These are phyloP conservation scores for Pseudochaenichthys georgianus DNA, from an alignment of 2,797 vertebrate genomes.

Conservation along the genomic window DNA sequence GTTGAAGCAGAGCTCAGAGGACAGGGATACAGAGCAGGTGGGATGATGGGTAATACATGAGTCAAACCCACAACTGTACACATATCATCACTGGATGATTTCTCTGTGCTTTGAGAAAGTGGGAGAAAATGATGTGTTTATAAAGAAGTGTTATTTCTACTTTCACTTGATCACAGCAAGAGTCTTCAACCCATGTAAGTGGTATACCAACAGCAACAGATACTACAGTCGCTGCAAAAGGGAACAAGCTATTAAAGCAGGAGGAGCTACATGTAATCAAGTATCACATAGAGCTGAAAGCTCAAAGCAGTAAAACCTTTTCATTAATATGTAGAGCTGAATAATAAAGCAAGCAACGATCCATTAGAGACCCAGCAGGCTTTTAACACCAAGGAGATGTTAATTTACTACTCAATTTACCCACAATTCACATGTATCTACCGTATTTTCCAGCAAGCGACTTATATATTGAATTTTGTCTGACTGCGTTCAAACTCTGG, in stretches of 20 bases:
- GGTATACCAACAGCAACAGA: background rate
- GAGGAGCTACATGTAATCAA: slow-evolving; percentile 63
- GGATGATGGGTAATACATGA: background rate
- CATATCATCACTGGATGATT: background rate
- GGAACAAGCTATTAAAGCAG: no score
- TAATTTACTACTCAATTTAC: slow-evolving; percentile 30
- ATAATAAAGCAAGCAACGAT: slow-evolving; percentile 55
- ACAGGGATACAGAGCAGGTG: background rate
- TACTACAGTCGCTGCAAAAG: no score
- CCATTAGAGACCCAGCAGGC: slow-evolving; percentile 54
- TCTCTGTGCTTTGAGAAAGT: background rate
- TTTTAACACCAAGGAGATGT: slow-evolving; percentile 57
- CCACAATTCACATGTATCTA: slow-evolving; percentile 6
- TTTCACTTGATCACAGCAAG: slow-evolving; percentile 6
- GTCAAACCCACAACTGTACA: background rate
- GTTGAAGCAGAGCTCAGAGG: background rate
- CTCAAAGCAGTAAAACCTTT: slow-evolving; percentile 56
- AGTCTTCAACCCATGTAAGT: slow-evolving; percentile 8
- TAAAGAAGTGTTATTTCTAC: slow-evolving; percentile 6
- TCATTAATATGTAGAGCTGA: slow-evolving; percentile 56
- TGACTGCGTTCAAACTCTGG: no score
- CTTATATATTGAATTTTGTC: no score
- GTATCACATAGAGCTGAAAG: slow-evolving; percentile 59
- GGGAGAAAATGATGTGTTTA: background rate
- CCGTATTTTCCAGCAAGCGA: no score